These are phyloP conservation scores for Argentina silus DNA, from an alignment of 2,797 vertebrate genomes.

Conservation along the genomic window DNA sequence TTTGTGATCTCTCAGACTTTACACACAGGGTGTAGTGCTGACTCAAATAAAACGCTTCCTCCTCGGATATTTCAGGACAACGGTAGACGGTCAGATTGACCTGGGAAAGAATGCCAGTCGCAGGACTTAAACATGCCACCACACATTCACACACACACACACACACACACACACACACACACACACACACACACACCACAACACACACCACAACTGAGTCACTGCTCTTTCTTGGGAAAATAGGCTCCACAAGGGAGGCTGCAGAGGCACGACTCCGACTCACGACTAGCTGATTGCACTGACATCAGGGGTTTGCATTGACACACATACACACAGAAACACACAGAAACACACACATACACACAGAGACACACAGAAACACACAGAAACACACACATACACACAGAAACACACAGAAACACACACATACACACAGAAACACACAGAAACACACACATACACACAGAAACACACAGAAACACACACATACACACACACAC, in stretches of 20 bases:
- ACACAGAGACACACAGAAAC: slow-evolving; percentile 53
- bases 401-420: slow-evolving; percentile 6
- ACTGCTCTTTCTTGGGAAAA: slow-evolving; percentile 75
- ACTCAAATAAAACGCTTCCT: slow-evolving; percentile 57
- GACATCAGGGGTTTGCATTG: slow-evolving; percentile 56
- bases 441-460: slow-evolving; percentile 23
- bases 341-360: slow-evolving; percentile 22
- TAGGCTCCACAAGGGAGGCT: slow-evolving; percentile 63
- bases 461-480: slow-evolving; percentile 11
- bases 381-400: slow-evolving; percentile 30
- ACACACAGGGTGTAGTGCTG: slow-evolving; percentile 36
- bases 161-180: slow-evolving; percentile 8
- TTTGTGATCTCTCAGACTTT: background rate
- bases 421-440: no score
- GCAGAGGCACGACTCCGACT: slow-evolving; percentile 62
- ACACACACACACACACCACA: slow-evolving; percentile 57
- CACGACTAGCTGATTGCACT: slow-evolving; percentile 57
- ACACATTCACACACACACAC: slow-evolving; percentile 20
- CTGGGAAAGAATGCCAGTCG: slow-evolving; percentile 54
- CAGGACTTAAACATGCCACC: slow-evolving; percentile 48
- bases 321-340: background rate
- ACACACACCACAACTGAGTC: slow-evolving; percentile 75
- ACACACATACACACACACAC: background rate
- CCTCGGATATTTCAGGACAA: slow-evolving; percentile 55
- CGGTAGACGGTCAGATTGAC: slow-evolving; percentile 65